phyloP scores from a whole-genome alignment of 1,140 invertebrate genomes.

The Hylaeus volcanicus region DNA sequence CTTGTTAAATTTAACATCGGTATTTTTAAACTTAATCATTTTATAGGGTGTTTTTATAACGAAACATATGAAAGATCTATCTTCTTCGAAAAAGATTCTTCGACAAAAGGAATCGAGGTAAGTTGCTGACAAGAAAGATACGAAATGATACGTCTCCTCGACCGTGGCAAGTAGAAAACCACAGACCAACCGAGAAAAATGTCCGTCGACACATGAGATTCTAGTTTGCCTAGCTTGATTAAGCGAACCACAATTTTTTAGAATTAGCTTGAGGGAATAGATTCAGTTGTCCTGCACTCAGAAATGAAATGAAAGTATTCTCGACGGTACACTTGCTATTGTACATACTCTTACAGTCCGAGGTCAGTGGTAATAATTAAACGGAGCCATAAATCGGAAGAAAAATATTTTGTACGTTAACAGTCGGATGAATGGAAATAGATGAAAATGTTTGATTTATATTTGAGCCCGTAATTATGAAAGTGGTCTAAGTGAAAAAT shows the following conservation, averaged over 20 bases:
- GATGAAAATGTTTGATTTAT: too few relatives aligned
- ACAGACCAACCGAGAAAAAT: neutral
- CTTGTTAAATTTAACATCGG: neutral
- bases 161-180: neutral
- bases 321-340: neutral
- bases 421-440: too few relatives aligned
- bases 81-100: too few relatives aligned
- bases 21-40: neutral
- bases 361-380: neutral
- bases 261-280: constrained; percentile 13
- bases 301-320: constrained; percentile 16
- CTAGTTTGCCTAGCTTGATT: constrained; percentile 14
- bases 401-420: too few relatives aligned
- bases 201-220: constrained; percentile 27
- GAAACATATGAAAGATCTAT: too few relatives aligned
- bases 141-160: neutral
- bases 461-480: too few relatives aligned
- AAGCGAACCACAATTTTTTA: constrained; percentile 37
- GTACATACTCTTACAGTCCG: neutral
- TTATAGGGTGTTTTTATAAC: too few relatives aligned
- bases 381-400: too few relatives aligned
- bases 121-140: neutral
- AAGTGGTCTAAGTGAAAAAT: too few relatives aligned
- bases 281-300: neutral
- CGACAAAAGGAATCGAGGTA: neutral